These are phyloP conservation scores for Rhabdornis inornatus DNA, from an alignment of 2,113 vertebrate genomes.

Conservation along the genomic window DNA sequence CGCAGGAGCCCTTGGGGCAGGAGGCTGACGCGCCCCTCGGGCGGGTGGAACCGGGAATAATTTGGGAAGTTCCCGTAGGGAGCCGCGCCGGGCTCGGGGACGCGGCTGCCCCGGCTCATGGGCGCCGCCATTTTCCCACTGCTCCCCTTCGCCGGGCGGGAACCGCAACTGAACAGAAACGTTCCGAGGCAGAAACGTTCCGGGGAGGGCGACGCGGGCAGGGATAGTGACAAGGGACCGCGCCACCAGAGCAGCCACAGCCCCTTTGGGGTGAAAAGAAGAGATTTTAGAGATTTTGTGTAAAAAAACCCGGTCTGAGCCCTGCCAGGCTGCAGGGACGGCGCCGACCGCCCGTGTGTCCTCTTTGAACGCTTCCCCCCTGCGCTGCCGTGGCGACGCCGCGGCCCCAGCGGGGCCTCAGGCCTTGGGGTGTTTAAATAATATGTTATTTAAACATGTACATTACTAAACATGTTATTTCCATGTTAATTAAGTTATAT, in stretches of 20 bases:
- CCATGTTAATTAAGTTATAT: not conserved
- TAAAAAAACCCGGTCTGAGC: rapidly evolving
- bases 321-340: not conserved
- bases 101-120: rapidly evolving
- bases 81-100: conserved; percentile 81
- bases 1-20: conserved; percentile 78
- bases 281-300: not conserved
- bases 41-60: conserved; percentile 90
- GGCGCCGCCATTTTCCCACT: conserved; percentile 31
- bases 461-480: too few species aligned
- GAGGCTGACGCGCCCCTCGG: conserved; percentile 82
- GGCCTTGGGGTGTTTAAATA: not conserved
- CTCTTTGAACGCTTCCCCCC: not conserved
- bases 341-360: rapidly evolving
- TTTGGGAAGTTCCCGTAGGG: conserved; percentile 89
- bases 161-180: not conserved
- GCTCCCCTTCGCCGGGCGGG: rapidly evolving
- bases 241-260: not conserved
- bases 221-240: not conserved
- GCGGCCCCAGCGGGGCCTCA: not conserved
- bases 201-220: rapidly evolving
- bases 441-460: too few species aligned
- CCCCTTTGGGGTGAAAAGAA: not conserved
- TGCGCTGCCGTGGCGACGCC: not conserved
- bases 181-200: not conserved